Conservation (phyloP, 2,888 invertebrate genomes). For the Hydrotaea cyrtoneurina region DNA sequence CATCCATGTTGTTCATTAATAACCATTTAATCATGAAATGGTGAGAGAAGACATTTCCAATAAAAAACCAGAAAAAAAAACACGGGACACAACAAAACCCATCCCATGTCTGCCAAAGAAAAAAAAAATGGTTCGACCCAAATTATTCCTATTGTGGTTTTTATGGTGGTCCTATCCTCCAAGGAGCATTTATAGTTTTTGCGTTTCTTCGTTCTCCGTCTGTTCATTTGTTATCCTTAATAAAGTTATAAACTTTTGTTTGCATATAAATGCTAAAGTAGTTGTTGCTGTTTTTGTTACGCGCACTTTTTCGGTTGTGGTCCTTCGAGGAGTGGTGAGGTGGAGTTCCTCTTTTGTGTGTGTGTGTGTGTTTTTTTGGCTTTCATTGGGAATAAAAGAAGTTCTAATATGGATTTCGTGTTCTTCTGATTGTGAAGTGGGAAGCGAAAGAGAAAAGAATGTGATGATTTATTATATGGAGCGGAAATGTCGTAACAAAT, state of each 20-base stretch:
- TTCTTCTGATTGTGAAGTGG: not conserved
- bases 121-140: conserved; percentile 55
- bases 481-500: conserved; percentile 7
- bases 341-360: not conserved
- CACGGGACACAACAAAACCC: not conserved
- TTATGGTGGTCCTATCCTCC: not conserved
- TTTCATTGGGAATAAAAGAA: not conserved
- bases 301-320: not conserved
- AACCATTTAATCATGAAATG: conserved; percentile 21
- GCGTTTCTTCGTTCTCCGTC: not conserved
- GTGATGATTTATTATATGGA: conserved; percentile 2
- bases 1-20: conserved; percentile 22
- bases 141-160: conserved; percentile 28
- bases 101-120: conserved; percentile 46
- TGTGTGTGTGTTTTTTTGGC: not conserved
- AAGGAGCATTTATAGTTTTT: not conserved
- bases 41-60: not conserved
- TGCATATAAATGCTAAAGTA: not conserved
- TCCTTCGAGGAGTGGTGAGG: not conserved
- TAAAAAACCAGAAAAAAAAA: not conserved
- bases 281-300: too few relatives aligned
- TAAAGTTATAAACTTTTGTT: conserved; percentile 3
- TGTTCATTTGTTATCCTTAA: not conserved
- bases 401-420: not conserved
- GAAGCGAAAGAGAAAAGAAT: not conserved